These are phyloP conservation scores for Cyanistes caeruleus DNA, from an alignment of 2,113 vertebrate genomes.

Conservation along the genomic window DNA sequence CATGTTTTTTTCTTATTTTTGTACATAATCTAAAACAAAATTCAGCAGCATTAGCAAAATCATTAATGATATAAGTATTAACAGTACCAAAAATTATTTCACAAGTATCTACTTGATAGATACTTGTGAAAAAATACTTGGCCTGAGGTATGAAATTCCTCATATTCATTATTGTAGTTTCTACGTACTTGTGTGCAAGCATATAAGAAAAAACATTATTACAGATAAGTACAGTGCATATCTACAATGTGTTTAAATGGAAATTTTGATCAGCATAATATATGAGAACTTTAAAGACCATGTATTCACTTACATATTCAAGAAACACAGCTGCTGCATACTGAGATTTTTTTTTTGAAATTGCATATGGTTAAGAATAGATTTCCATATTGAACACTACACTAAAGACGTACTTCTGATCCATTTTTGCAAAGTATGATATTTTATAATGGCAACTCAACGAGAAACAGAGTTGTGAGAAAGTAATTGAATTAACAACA, in stretches of 20 bases:
- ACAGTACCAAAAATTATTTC: fast-evolving
- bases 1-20: not conserved
- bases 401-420: not conserved
- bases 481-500: not conserved
- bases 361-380: not conserved
- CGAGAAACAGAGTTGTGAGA: not conserved
- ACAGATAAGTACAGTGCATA: not conserved
- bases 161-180: not conserved
- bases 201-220: not conserved
- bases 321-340: not conserved
- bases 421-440: not conserved
- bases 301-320: not conserved
- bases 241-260: not conserved
- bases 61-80: not conserved
- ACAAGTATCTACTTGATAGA: not conserved
- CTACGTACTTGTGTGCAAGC: not conserved
- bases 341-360: fast-evolving
- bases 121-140: not conserved
- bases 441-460: not conserved
- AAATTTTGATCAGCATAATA: not conserved
- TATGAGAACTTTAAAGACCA: not conserved
- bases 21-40: not conserved
- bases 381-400: not conserved
- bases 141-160: not conserved
- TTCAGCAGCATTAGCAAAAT: not conserved